Percentiles rank a stretch among this genome's conserved stretches.
Evolutionary conservation across 2,797 vertebrate species (phyloP).

Genomic region (Neosilurus mollespiculum): DNA sequence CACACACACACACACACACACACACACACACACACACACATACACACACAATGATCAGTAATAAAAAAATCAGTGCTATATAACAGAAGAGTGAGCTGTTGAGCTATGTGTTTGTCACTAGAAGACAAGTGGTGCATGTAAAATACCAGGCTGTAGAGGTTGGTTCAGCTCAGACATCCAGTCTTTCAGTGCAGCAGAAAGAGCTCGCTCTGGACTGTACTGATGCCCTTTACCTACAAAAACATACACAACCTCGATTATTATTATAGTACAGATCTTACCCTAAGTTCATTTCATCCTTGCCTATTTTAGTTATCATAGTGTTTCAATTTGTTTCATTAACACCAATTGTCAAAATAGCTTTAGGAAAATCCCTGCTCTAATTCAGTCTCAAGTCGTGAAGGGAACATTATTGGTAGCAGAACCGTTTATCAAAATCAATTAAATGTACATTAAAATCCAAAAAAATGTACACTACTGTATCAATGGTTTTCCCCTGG

Average conservation of each 20-base stretch:
- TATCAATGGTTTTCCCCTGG: no score
- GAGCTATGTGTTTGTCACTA: background rate
- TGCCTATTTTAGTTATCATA: background rate
- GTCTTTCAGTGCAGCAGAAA: slow-evolving; percentile 75
- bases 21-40: no score
- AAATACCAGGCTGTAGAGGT: slow-evolving; percentile 76
- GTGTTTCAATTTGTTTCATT: background rate
- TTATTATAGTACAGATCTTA: background rate
- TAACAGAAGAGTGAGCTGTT: background rate
- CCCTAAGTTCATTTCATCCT: background rate
- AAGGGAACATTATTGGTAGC: background rate
- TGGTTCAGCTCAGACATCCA: slow-evolving; percentile 84
- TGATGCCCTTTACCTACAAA: slow-evolving; percentile 66
- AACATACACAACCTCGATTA: background rate
- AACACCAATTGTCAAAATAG: background rate
- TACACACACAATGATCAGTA: no score
- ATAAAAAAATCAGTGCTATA: background rate
- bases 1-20: no score
- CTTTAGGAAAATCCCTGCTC: background rate
- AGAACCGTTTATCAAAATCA: background rate
- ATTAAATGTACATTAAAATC: background rate
- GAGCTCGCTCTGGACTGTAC: slow-evolving; percentile 78
- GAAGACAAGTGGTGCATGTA: background rate
- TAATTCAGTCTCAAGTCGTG: background rate
- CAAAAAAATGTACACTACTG: no score